Base-by-base conservation (phyloP, 2,113 vertebrate genomes). In the Petroica traversi region DNA sequence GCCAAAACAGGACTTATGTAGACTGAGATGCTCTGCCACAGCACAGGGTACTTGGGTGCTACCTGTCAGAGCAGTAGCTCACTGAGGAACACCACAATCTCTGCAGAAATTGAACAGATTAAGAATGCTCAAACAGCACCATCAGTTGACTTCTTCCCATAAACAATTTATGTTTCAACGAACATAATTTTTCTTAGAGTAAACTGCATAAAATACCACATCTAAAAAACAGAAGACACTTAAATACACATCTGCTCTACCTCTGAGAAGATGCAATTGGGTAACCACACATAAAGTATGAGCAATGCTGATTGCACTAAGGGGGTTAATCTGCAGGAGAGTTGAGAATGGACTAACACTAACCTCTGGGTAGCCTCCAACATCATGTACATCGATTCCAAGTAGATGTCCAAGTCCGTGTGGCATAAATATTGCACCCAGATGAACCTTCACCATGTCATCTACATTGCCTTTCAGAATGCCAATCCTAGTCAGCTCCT, bases 311-410 rank as follows among this genome's bases (percentile, higher is more conserved):
- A 45, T 11, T 0, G 33, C 83, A 23, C 3, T 7, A 36, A 34
- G 34, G 69, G 29, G 83, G 80, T 93, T 88, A 89, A 88, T 63
- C n/a, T 76, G 67, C 29, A 68, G 91, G 61, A 76, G 66, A 46
- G 38, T 3, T n/a, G 54, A 59, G 66, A 45, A 46, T 8, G 62
- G 68, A 55, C 71, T 29, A 29, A 69, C 82, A 98, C 98, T 97
- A 93, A 99, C 99, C 99, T 99, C 98, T 34, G 99, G 99, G 97
- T 99, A 99, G 69, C 99, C 99, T 66, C 99, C 99, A 84, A 99
- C 99, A 11, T 99, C 99, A 2, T 99, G 99, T 68, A 99, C 99
- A 2, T 99, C 99, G 11, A 99, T 99, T 92, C 99, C 99, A 97
- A 99, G 98, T 59, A 99, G 98, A 96, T 99, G 99, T 89, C 99